Conservation (phyloP, 2,888 invertebrate genomes). For the Lepeophtheirus nordmannii region DNA sequence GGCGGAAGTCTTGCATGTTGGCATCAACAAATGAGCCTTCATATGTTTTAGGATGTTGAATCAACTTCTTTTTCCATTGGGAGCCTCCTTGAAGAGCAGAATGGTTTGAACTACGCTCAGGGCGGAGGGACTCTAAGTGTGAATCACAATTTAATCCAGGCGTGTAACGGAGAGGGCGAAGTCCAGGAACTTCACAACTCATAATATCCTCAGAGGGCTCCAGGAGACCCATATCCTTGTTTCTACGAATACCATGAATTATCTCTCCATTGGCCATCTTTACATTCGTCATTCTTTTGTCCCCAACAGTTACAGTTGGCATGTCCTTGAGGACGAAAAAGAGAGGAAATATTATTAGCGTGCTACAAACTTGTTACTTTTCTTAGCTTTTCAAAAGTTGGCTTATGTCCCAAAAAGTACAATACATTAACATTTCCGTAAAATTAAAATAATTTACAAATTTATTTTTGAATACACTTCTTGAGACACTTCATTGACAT, state of each 20-base stretch:
- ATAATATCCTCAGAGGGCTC: constrained; percentile 1
- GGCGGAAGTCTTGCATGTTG: constrained; percentile 23
- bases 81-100: constrained; percentile 13
- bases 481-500: too few relatives aligned
- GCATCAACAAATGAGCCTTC: constrained; percentile 23
- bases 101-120: constrained; percentile 18
- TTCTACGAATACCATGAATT: constrained; percentile 12
- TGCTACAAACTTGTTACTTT: too few relatives aligned
- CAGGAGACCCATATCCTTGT: background rate
- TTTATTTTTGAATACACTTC: too few relatives aligned
- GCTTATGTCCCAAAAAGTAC: too few relatives aligned
- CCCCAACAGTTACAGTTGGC: constrained; percentile 6
- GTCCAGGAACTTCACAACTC: background rate
- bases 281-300: constrained; percentile 19
- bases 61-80: constrained; percentile 21
- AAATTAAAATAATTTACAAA: too few relatives aligned
- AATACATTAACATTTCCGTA: too few relatives aligned
- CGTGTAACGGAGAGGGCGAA: constrained; percentile 17
- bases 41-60: constrained; percentile 13
- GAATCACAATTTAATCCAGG: constrained; percentile 20
- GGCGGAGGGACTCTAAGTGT: constrained; percentile 17
- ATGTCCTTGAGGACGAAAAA: constrained; percentile 14
- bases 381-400: too few relatives aligned
- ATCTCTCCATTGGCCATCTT: constrained; percentile 15
- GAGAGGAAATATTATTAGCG: too few relatives aligned